Base-by-base conservation (phyloP, 23 tunicate genomes). In the Trididemnum nubilum region DNA sequence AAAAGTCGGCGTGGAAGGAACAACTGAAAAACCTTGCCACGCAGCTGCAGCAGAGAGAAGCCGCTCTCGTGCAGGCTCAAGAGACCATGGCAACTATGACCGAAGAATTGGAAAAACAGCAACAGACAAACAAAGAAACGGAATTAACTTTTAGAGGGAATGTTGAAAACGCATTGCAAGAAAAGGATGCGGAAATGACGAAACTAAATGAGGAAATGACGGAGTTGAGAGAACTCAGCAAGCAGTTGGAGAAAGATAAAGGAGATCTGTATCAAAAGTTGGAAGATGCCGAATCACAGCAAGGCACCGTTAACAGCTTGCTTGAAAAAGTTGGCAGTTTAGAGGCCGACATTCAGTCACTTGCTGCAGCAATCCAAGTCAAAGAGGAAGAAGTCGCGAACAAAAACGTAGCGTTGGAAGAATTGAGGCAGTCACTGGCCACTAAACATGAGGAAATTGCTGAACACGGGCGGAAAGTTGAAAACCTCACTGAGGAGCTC, bases 361-460 rank as follows among this genome's bases (percentile, higher is more conserved):
- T 61, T n/a, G 9, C 15, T 9, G 15, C 54, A 15, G 15, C 54
- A 15, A 44, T 44, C 54, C 9, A 44, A 44, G 54, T 7, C 9
- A 44, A 44, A 44, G 54, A 44, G 15, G 15, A 44, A 7, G 54
- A 7, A 15, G 25, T 18, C 21, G 12, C 21, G 4, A 22, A 44
- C 33, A 15, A 76, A 23, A 30, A 76, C 35, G 34, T 25, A 2
- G 28, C 22, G 25, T 2, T 76, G 1, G 80, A 40, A 50, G 80
- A 40, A 28, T 15, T 9, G 1, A 52, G 33, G 15, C 7, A 31
- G 28, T 64, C 19, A 2, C n/a, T 76, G 33, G 49, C n/a, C 34
- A 7, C 23, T 12, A 76, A 50, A 52, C 32, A 76, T 51, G 64
- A 76, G 18, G 80, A 76, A 76, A 49, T 76, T 50, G 61, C 44